Evolutionary conservation across 37 sponge, comb jelly and placozoan genomes (phyloP), one percentile per base, ranked within the genome.

Genomic region (Dysidea cf. avara): DNA sequence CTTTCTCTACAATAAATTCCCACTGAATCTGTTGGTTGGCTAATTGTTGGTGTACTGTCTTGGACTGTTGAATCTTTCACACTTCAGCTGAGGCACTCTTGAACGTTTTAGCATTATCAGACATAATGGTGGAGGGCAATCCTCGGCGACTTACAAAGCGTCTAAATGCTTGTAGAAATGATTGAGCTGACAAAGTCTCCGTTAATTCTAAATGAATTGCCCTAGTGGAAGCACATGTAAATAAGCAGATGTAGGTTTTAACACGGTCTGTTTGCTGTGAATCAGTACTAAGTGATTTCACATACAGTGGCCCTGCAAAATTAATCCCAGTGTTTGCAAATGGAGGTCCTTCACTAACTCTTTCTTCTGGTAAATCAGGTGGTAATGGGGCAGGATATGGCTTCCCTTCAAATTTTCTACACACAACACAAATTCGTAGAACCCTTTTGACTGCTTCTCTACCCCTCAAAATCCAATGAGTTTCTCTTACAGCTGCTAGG

Each of bases 321-420:
- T 76, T 65, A 18, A 76, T 55, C 6, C 77, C 77, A 2, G 56
- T 61, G 34, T 21, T 36, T 16, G 70, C 16, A 37, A 79, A 79
- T 22, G 79, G 49, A 12, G 21, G 60, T 68, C 2, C 17, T 51
- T 80, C 39, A 1, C 50, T 18, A 14, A 81, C 74, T 16, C 82
- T 36, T 52, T 72, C 53, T 1, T 2, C 13, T 7, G 82, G 82
- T 12, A 81, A 46, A 48, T 66, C 73, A 21, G 82, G 82, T n/a
- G n/a, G n/a, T 1, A 57, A 47, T 63, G 73, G 82, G 7, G 34
- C 40, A n/a, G 11, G 4, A 24, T 24, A 54, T 2, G 55, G 56
- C 51, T 37, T 52, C 0, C 73, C 82, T 72, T 81, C 74, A 64
- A 32, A 65, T 43, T 66, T 49, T 34, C 53, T 51, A 56, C 82